These are phyloP conservation scores for Pterocles burchelli DNA, from an alignment of 2,113 vertebrate species.

Conservation along the genomic window DNA sequence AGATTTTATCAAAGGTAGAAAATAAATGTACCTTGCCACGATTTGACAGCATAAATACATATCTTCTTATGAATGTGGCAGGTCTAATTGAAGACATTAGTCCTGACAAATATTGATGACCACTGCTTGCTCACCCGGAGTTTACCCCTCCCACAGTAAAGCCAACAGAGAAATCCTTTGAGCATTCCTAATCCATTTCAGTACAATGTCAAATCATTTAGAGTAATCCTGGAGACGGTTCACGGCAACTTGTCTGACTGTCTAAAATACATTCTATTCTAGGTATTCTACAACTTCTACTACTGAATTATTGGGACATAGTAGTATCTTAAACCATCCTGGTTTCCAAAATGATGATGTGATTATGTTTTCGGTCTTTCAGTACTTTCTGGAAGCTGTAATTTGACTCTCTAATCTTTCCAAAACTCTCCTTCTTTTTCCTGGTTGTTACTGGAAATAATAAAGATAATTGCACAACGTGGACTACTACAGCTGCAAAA, in stretches of 20 bases:
- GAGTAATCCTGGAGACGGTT: background rate
- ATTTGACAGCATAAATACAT: background rate
- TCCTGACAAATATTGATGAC: background rate
- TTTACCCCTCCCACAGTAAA: background rate
- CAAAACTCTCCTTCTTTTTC: background rate
- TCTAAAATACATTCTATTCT: background rate
- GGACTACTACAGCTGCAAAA: background rate
- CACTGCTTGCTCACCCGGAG: accelerated
- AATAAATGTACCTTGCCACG: background rate
- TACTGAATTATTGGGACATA: background rate
- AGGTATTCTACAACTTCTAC: background rate
- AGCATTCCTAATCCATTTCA: background rate
- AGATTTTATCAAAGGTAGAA: background rate
- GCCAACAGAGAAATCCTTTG: background rate
- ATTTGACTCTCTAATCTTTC: background rate
- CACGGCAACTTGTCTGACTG: background rate
- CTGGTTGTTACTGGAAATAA: background rate
- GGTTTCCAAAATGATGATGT: background rate
- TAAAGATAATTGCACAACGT: background rate
- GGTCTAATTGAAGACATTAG: background rate
- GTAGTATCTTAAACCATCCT: background rate
- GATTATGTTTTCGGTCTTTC: background rate
- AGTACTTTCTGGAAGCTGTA: background rate
- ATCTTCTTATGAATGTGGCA: background rate
- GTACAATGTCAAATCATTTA: background rate